Evolutionary conservation across 92 coral and sea anemone genomes (phyloP), one percentile per base, ranked within the genome.

Genomic region (Phymanthus crucifer): DNA sequence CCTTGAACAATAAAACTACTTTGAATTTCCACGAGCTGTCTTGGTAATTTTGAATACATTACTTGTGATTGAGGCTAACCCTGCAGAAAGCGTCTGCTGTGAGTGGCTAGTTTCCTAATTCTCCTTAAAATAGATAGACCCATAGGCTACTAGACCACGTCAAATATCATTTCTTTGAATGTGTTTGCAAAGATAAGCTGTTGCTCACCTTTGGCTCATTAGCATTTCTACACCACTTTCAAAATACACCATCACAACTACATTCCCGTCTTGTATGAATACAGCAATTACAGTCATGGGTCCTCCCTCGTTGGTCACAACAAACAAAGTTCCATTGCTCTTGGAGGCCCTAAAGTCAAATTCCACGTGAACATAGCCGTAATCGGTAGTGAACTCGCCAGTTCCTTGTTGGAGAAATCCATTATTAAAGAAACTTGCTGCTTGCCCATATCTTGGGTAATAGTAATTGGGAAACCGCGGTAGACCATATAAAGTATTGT

Each of bases 311-410:
- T 76, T 82, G 24, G 88, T 79, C 4, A 93, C 89, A 33, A 86
- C 91, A 84, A 90, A 72, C 29, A 93, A 47, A 56, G 72, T 73
- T 10, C 98, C 98, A 46, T 78, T 88, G 16, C 77, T 40, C 35
- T 77, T 81, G 32, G 86, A 71, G 19, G 91, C 88, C 24, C 94
- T 84, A 71, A 93, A 90, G 34, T 93, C 93, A 32, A 93, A 36
- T 46, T 86, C 77, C 13, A 90, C 78, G 0, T 14, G 74, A 27
- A 66, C 47, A n/a, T 71, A 50, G 1, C 86, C 86, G 6, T 65
- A 58, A 71, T 77, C 83, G 32, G 83, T 73, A 47, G 75, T 86
- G 71, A 93, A 88, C 26, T 80, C 76, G 8, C 88, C 93, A 82
- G 78, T 72, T 57, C 75, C 64, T 57, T 90, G 91, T 70, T 84